Evolutionary conservation across 2,113 vertebrate species (phyloP).

Genomic region (Gallinago jamesoni): DNA sequence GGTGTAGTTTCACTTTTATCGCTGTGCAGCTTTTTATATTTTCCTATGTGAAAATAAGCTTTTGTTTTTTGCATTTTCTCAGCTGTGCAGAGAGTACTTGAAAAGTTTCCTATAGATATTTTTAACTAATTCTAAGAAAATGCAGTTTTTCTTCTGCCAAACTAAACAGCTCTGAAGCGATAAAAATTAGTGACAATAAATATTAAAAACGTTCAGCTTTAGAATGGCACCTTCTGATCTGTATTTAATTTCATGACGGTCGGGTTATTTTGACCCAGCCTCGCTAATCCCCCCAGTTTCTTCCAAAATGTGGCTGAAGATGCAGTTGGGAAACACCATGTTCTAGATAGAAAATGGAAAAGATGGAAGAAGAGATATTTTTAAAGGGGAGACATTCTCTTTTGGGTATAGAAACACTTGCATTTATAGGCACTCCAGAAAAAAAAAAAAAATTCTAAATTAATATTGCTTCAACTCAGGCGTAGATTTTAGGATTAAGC

Average conservation of each 20-base stretch:
- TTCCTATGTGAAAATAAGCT: background rate
- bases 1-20: background rate
- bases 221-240: background rate
- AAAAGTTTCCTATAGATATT: background rate
- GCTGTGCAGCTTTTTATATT: background rate
- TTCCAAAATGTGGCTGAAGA: background rate
- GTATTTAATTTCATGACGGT: background rate
- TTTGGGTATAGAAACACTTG: background rate
- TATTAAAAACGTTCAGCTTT: background rate
- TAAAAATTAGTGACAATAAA: slow-evolving; percentile 9
- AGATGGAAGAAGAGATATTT: background rate
- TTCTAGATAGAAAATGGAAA: background rate
- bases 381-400: background rate
- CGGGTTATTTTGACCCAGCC: background rate
- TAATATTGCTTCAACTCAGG: background rate
- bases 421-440: background rate
- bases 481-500: background rate
- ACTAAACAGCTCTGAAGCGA: background rate
- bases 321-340: background rate
- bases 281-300: accelerated
- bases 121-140: background rate
- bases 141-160: background rate
- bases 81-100: background rate
- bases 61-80: background rate
- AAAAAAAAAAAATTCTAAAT: background rate